Conservation (phyloP, 2,888 invertebrate genomes). For the Oscheius myriophilus region DNA sequence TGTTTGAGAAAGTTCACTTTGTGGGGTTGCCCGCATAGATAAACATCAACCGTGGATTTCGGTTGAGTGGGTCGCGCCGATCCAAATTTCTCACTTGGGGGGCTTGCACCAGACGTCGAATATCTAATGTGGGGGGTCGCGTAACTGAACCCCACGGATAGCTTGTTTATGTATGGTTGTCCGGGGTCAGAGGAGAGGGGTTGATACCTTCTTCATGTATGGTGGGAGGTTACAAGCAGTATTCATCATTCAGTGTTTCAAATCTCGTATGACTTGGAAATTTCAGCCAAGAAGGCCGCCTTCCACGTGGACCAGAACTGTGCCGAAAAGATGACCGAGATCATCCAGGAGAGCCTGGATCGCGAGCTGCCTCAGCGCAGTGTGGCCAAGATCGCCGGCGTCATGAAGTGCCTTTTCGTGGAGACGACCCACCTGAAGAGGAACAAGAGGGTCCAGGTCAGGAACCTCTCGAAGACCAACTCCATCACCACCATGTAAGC, state of each 20-base stretch:
- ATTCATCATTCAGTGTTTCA: too few species aligned
- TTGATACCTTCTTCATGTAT: not conserved
- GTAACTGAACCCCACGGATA: not conserved
- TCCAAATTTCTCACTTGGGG: too few species aligned
- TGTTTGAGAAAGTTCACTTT: not conserved
- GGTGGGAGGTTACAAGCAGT: too few species aligned
- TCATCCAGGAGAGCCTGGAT: not conserved
- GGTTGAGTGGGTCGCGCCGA: too few species aligned
- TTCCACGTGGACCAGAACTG: slow-evolving; percentile 33
- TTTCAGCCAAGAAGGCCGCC: slow-evolving; percentile 49
- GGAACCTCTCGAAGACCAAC: not conserved
- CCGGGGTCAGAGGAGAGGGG: too few species aligned
- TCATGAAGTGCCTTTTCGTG: slow-evolving; percentile 37
- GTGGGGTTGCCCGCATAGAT: too few species aligned
- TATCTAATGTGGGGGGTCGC: too few species aligned
- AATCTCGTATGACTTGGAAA: not conserved
- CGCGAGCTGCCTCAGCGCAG: not conserved
- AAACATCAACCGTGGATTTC: too few species aligned
- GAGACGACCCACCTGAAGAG: slow-evolving; percentile 19
- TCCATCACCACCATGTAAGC: not conserved
- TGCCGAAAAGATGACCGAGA: slow-evolving; percentile 30
- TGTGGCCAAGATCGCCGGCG: not conserved
- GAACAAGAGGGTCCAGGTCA: slow-evolving; percentile 10
- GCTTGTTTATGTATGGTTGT: too few species aligned
- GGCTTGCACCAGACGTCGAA: too few species aligned